Base-by-base conservation (phyloP, 2,797 vertebrate species). In the Morelia viridis region DNA sequence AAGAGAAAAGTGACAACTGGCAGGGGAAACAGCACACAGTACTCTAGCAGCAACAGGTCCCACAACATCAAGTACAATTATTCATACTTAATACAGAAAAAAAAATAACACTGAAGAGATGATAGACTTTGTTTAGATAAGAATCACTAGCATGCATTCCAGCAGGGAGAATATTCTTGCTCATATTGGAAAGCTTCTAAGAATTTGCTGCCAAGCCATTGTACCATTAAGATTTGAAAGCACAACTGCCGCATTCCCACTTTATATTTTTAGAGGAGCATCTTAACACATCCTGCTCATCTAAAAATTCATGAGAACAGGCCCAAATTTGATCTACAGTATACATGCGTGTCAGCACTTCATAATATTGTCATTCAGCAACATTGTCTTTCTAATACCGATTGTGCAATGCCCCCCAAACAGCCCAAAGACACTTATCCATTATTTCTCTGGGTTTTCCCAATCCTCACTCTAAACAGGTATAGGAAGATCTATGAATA, bases 1-100 rank as follows among this genome's bases (percentile, higher is more conserved):
- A 95, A 90, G 46, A n/a, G 57, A 90, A 89, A 95, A 35, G 19
- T 0, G 2, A 93, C 61, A 94, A 95, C 56, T 85, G 93, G 65
- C 64, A 80, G 76, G 19, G 1, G 88, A 3, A 1, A 13, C 19
- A 19, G 8, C 12, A 19, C 28, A 41, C 4, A 28, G 58, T 85
- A 56, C 2, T 91, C 5, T 53, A 88, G 46, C 68, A 11, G 58
- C 31, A 91, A 62, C 28, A 88, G 10, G 19, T 24, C 3, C 60
- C 17, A 28, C 19, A 0, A 12, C 35, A 19, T 24, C 50, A 8
- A 0, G 0, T 26, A 90, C 35, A 31, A 26, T 28, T 0, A 0
- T n/a, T 89, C 62, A 65, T 22, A 80, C n/a, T 80, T 86, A 60
- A 60, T 46, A 68, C 19, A 71, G 13, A 91, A 57, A 87, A 83